phyloP scores from a whole-genome alignment of 2,113 vertebrate species.

The Piliocolobus tephrosceles region DNA sequence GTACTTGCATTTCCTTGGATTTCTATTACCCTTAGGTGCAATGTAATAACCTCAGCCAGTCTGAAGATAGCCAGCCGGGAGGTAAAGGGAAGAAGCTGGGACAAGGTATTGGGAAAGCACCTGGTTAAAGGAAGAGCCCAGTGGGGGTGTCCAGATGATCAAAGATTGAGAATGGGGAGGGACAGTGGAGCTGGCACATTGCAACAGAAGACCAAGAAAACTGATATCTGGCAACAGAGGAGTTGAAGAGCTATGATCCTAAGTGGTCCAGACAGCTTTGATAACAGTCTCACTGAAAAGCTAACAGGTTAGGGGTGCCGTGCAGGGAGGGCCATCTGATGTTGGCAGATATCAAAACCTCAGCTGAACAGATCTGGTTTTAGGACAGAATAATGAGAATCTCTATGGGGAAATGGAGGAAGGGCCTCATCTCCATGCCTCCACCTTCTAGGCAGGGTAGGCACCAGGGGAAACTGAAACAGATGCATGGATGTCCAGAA shows the following conservation, averaged over 20 bases:
- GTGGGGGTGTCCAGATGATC: neutral
- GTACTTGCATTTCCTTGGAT: neutral
- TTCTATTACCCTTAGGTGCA: neutral
- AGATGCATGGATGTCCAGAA: neutral
- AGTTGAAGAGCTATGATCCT: neutral
- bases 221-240: neutral
- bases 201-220: neutral
- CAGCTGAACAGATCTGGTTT: neutral
- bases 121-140: neutral
- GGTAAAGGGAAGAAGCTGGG: neutral
- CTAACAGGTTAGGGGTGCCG: neutral
- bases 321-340: neutral
- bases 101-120: neutral
- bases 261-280: neutral
- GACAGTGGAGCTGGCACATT: accelerated
- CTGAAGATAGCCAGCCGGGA: neutral
- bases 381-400: neutral
- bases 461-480: neutral
- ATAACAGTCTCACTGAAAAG: neutral
- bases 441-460: neutral
- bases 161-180: neutral
- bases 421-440: neutral
- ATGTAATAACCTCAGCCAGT: neutral
- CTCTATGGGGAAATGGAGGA: neutral
- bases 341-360: neutral